Evolutionary conservation across 2,797 vertebrate genomes (phyloP), one percentile per base, ranked within the genome.

Genomic region (Takifugu rubripes): DNA sequence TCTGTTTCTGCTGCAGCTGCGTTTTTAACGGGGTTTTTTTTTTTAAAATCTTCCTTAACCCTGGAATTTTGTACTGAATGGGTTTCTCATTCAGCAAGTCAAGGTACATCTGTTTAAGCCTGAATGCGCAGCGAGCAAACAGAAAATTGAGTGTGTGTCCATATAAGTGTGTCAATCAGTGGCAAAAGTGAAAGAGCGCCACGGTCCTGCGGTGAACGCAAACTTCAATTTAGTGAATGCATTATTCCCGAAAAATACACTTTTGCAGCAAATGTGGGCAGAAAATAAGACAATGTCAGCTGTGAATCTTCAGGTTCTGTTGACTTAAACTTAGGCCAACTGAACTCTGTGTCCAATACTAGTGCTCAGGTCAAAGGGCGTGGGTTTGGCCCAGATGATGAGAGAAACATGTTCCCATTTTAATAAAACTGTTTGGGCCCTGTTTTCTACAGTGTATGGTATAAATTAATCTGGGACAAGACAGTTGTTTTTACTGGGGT

Each of bases 11-110:
- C 10, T 49, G 44, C 61, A 31, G 65, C 56, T 21, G 49, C 56
- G 52, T 54, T 64, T 78, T 77, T 66, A 73, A 79, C 65, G 21
- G 46, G 46, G 43, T 21, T 21, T 21, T 21, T 17, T 17, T 17
- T 21, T 21, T 21, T 21, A 60, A 66, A 77, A 77, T 79, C 70
- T 74, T 65, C 58, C 71, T 36, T 54, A 65, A 72, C 54, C 43
- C 63, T 44, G 77, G 71, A 75, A 79, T 78, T 79, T 80, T 67
- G 74, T 67, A 79, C 61, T 75, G 73, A 81, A 78, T 61, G 65
- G 59, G 56, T 77, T 80, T 78, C 65, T 76, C 66, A 77, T 74
- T 75, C 73, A 68, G 65, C 55, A 31, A 81, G 71, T 75, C 77
- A 78, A 78, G 69, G 77, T 77, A 52, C 78, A 75, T 77, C 77